phyloP scores from a whole-genome alignment of 2,888 invertebrate species.

The Xestobium rufovillosum region DNA sequence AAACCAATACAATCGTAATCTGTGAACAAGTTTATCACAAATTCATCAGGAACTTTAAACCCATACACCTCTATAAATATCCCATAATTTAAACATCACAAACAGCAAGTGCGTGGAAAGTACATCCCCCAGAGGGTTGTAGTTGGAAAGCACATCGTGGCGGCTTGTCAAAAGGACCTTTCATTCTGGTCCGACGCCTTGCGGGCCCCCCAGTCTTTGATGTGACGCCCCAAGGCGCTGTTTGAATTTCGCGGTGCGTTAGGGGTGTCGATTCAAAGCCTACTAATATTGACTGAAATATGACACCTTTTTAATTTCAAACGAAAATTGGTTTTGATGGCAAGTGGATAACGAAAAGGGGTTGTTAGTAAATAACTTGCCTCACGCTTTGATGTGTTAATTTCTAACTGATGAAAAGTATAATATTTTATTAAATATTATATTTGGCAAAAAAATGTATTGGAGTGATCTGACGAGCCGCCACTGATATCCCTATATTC shows the following conservation, averaged over 20 bases:
- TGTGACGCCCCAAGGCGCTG: slow-evolving; percentile 35
- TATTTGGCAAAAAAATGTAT: too few relatives aligned
- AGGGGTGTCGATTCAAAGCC: slow-evolving; percentile 36
- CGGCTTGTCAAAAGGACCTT: slow-evolving; percentile 35
- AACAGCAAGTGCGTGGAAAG: slow-evolving; percentile 26
- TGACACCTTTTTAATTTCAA: slow-evolving; percentile 43
- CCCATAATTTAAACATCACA: slow-evolving; percentile 37
- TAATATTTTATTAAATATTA: too few relatives aligned
- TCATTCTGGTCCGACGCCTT: slow-evolving; percentile 40
- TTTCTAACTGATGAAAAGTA: too few relatives aligned
- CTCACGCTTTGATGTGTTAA: too few relatives aligned
- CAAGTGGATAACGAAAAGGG: too few relatives aligned
- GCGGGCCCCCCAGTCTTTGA: slow-evolving; percentile 34
- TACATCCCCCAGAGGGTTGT: slow-evolving; percentile 20
- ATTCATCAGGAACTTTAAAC: slow-evolving; percentile 19
- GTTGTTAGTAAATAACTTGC: too few relatives aligned
- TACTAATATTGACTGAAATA: slow-evolving; percentile 38
- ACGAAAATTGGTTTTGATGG: slow-evolving; percentile 41
- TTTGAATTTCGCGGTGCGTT: slow-evolving; percentile 36
- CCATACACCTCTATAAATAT: slow-evolving; percentile 30
- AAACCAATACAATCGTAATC: too few relatives aligned
- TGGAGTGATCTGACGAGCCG: too few relatives aligned
- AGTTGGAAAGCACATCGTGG: slow-evolving; percentile 18
- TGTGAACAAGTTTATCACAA: too few relatives aligned
- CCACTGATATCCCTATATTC: too few relatives aligned